Base-by-base conservation (phyloP, 2,888 invertebrate species). In the Drosophila siamana region DNA sequence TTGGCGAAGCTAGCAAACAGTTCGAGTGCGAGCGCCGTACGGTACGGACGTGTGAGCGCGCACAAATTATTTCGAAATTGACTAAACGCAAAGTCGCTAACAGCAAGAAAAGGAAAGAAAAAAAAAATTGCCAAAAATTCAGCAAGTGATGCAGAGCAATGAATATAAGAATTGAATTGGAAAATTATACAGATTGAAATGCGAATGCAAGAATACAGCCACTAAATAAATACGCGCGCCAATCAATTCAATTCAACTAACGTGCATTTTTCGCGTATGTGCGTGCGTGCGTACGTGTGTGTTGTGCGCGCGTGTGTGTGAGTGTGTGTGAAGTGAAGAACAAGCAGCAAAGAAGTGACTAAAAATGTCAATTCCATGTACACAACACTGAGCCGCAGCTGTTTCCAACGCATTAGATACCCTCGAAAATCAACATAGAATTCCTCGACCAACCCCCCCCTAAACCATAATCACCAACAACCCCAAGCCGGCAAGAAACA, bases 11-110 rank as follows among this genome's bases (percentile, higher is more conserved):
- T n/a, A 56, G 13, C 43, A 55, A 70, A 61, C 91, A 92, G 91
- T 92, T 91, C 90, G 91, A 92, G 92, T 92, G 90, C 91, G 89
- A 91, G 90, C 88, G 89, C 89, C 90, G 86, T 82, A 86, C 86
- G 88, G 85, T 80, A 80, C 88, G 89, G 91, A 92, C 90, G 92
- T 91, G 89, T 89, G 74, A 69, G 82, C 88, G 81, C 89, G 92
- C 84, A 81, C 86, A 80, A 83, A 81, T 83, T 79, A 83, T 72
- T 54, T 68, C 8, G 43, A 47, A 28, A 74, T 60, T 60, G 66
- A 73, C 55, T 51, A 74, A 86, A 86, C 80, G 78, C 82, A 84
- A 79, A 79, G 82, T 78, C 79, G 73, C 47, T 46, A 62, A 67
- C 59, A 65, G 38, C 65, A 47, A 66, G 52, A 57, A 63, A 61